Conservation (phyloP, 2,888 invertebrate genomes). For the Leuctra nigra region DNA sequence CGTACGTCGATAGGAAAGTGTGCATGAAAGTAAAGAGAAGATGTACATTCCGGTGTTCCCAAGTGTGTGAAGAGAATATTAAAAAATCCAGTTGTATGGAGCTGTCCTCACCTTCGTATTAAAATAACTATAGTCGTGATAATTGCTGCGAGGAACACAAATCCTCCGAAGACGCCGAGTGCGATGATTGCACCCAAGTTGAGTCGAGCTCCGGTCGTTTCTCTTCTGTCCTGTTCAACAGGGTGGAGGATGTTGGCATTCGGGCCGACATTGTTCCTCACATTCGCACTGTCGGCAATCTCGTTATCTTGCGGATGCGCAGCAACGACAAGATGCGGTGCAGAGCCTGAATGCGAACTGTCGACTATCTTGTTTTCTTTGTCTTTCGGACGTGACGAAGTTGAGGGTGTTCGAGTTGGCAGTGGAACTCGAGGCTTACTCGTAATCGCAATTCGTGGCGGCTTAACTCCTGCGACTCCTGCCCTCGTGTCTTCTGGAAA, state of each 20-base stretch:
- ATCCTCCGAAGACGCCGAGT: constrained; percentile 82
- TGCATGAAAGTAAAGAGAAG: constrained; percentile 16
- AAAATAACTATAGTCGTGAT: constrained; percentile 84
- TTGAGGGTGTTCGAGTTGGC: constrained; percentile 30
- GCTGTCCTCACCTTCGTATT: constrained; percentile 65
- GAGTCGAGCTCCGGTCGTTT: constrained; percentile 52
- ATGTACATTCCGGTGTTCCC: background rate
- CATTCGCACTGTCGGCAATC: constrained; percentile 43
- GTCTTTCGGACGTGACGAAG: constrained; percentile 18
- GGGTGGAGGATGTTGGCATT: constrained; percentile 48
- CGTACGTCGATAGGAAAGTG: constrained; percentile 8
- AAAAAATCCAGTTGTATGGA: constrained; percentile 23
- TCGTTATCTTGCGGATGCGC: constrained; percentile 77
- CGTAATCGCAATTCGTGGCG: background rate
- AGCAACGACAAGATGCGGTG: constrained; percentile 32
- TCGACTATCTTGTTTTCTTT: constrained; percentile 18
- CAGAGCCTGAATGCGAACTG: constrained; percentile 17
- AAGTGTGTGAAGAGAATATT: constrained; percentile 8
- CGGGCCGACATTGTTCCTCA: constrained; percentile 40
- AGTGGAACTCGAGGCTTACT: background rate
- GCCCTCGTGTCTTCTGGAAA: constrained; percentile 20
- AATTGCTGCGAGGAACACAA: constrained; percentile 82
- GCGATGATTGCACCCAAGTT: constrained; percentile 82
- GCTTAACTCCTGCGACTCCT: constrained; percentile 9
- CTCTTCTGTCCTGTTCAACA: constrained; percentile 43